Conservation (phyloP, 2,113 vertebrate genomes). For the Procavia capensis region DNA sequence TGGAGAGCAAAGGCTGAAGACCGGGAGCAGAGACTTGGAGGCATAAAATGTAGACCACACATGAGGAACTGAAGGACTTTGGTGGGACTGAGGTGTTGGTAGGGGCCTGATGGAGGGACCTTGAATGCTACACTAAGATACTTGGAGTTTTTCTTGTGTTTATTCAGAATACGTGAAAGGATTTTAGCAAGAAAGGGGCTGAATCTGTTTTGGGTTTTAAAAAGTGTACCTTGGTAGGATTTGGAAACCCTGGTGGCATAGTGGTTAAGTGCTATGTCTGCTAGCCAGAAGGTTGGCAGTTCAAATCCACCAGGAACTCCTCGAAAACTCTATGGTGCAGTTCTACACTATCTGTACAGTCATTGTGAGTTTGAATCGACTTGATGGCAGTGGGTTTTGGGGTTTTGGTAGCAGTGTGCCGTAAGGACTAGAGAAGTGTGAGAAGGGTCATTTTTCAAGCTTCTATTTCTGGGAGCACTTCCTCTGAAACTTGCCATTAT, state of each 20-base stretch:
- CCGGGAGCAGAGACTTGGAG: not conserved
- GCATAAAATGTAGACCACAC: not conserved
- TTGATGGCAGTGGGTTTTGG: no score
- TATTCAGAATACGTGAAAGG: not conserved
- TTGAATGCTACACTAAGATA: not conserved
- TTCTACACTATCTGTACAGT: no score
- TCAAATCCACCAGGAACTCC: no score
- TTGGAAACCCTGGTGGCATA: no score
- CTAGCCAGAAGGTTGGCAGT: no score
- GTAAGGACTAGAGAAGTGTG: not conserved
- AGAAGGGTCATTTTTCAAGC: not conserved
- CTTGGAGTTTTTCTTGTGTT: not conserved
- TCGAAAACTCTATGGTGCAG: no score
- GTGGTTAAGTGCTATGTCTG: no score
- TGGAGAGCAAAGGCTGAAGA: not conserved
- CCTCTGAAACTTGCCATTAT: not conserved
- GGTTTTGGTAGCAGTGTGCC: not conserved
- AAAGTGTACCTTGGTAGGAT: not conserved
- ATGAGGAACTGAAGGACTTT: not conserved
- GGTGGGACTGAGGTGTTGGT: not conserved
- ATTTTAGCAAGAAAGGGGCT: not conserved
- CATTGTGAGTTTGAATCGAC: no score
- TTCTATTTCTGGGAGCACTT: not conserved
- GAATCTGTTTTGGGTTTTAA: slow-evolving; percentile 24
- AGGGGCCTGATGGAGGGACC: not conserved